These are phyloP conservation scores for Crocidura indochinensis DNA, from an alignment of 2,797 vertebrate genomes.

Conservation along the genomic window DNA sequence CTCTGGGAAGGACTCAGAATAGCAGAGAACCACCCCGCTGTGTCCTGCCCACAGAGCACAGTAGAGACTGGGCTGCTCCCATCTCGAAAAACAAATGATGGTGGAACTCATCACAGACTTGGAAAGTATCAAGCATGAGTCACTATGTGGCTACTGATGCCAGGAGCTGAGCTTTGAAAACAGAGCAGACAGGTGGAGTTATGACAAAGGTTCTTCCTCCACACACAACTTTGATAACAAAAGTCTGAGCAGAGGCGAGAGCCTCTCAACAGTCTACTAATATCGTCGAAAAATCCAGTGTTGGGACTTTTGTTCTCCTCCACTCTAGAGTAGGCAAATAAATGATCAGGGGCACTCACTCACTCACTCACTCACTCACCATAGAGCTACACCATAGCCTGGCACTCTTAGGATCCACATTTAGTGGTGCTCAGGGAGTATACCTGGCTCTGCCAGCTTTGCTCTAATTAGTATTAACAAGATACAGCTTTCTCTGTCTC, in stretches of 20 bases:
- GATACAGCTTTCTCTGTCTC: too few relatives aligned
- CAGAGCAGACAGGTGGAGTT: neutral
- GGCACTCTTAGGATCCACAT: too few relatives aligned
- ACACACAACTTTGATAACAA: neutral
- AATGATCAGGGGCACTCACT: too few relatives aligned
- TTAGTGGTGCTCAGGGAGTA: too few relatives aligned
- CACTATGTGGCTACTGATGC: slow-evolving; percentile 64
- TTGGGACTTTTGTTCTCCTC: neutral
- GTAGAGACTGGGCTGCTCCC: slow-evolving; percentile 37
- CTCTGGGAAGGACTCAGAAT: slow-evolving; percentile 43
- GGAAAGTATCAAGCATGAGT: slow-evolving; percentile 61
- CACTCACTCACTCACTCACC: too few relatives aligned
- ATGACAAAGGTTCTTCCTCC: neutral
- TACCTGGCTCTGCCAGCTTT: too few relatives aligned
- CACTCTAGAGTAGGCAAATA: neutral
- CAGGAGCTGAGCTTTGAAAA: slow-evolving; percentile 42
- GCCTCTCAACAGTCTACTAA: slow-evolving; percentile 35
- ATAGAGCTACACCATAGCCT: too few relatives aligned
- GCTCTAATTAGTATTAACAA: too few relatives aligned
- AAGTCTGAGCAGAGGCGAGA: slow-evolving; percentile 29
- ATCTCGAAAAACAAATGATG: slow-evolving; percentile 18
- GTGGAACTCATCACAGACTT: slow-evolving; percentile 7
- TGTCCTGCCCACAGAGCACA: slow-evolving; percentile 25
- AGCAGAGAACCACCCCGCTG: slow-evolving; percentile 66
- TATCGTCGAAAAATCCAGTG: slow-evolving; percentile 31